Base-by-base conservation (phyloP, 2,797 vertebrate genomes). In the Benthosema pterotum region DNA sequence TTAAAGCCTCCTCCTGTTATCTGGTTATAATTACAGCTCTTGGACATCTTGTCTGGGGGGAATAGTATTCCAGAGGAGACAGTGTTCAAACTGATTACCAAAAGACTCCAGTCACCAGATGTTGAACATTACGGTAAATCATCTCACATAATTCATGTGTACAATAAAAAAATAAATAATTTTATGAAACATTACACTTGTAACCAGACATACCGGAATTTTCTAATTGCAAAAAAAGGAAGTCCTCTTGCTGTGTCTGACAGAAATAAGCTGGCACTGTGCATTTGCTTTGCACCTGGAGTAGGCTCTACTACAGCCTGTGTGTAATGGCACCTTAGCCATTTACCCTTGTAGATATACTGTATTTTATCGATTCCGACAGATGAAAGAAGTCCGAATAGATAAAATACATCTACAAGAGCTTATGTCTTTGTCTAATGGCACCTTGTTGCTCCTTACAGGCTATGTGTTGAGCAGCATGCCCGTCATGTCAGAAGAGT, bases 391-490 rank as follows among this genome's bases (percentile, higher is more conserved):
- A 3, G 22, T 25, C 22, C 3, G 22, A 25, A 25, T 25, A 3
- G 22, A 25, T 25, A 25, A 25, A 1, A 25, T 25, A 25, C 22
- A 25, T 25, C 22, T 25, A 25, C 22, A 5, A 25, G 22, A 25
- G 22, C 5, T 5, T 25, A 25, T 3, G 5, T 25, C 22, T 25
- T 25, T 3, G 22, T 25, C 2, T 25, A 25, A 25, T 43, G 42
- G 22, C 22, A 25, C 22, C 48, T 62, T 79, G 11, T 75, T 7
- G 60, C 32, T 46, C 12, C 45, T 4, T 65, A 11, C 90, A 99
- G 98, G 97, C 52, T 99, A 99, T 69, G 88, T 98, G 72, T 87
- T 99, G 77, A 94, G 94, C 87, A 96, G 96, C 75, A 83, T 97
- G 65, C 97, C 97, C 2, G 93, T 90, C 74, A 80, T 95, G 60